Percentiles rank a stretch among this genome's conserved stretches.
phyloP scores from a whole-genome alignment of 2,113 vertebrate genomes.

The Cepphus grylle region DNA sequence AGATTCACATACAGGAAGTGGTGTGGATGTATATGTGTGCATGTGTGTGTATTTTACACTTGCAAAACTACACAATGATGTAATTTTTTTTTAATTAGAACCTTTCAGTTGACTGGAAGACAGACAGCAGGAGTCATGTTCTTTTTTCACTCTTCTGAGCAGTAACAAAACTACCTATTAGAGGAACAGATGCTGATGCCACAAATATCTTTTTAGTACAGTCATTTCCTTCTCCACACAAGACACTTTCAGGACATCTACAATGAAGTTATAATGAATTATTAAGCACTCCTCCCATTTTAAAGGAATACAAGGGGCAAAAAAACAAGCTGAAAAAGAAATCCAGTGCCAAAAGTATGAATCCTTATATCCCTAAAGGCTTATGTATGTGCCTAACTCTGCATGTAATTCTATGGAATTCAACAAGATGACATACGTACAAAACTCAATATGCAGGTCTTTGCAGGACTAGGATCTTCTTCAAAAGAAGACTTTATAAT shows the following conservation, averaged over 20 bases:
- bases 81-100: constrained; percentile 36
- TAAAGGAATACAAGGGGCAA: not conserved
- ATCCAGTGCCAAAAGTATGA: not conserved
- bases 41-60: not conserved
- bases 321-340: not conserved
- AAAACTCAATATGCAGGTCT: not conserved
- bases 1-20: constrained; percentile 36
- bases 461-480: not conserved
- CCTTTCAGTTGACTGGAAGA: constrained; percentile 23
- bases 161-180: constrained; percentile 27
- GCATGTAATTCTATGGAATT: not conserved
- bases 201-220: constrained; percentile 32
- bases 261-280: not conserved
- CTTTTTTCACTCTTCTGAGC: constrained; percentile 28
- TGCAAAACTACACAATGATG: constrained; percentile 23
- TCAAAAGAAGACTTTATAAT: not conserved
- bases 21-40: not conserved
- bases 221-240: not conserved
- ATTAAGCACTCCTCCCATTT: not conserved
- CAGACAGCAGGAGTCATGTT: constrained; percentile 23
- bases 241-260: not conserved
- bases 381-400: not conserved
- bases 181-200: constrained; percentile 1
- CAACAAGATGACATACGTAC: not conserved
- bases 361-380: not conserved